Evolutionary conservation across 1,140 invertebrate species (phyloP), one percentile per base, ranked within the genome.

Genomic region (Magallana gigas): DNA sequence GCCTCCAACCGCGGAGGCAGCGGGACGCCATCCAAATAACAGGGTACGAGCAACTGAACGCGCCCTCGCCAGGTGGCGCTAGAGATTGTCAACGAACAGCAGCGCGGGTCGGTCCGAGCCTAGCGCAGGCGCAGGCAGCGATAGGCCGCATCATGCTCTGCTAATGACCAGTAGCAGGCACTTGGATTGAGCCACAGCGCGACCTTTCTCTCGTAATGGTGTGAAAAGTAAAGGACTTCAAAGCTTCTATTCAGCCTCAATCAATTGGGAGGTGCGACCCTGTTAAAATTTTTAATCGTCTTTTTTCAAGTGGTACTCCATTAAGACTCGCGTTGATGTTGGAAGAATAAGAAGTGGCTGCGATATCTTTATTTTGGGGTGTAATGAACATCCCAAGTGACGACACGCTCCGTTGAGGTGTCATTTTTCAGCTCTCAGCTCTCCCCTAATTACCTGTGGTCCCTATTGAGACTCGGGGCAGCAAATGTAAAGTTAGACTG

Each of bases 241-340:
- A 76, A 76, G 68, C 68, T 76, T 29, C 68, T 76, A 76, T 76
- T 76, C 68, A 76, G 68, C 8, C 23, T 29, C 11, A 76, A 76
- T 76, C 68, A 76, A 76, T 76, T 12, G 68, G 68, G 68, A 76
- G 68, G 68, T 29, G 68, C 23, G 68, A 76, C 68, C 68, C 36
- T 76, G 68, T 76, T 76, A 76, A 76, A 48, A 76, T 76, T 76
- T 76, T 76, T 76, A 76, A 76, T 76, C 68, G 68, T 76, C 68
- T 76, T 76, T 76, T 76, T 76, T 76, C 68, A 76, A 76, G 68
- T 76, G 68, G 68, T 12, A 76, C 68, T 76, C 68, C 68, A 76
- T 76, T 76, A 76, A 76, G 36, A n/a, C 68, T 29, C 68, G 68
- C 68, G 68, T 18, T 76, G 68, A 76, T 76, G 68, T 76, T 36